These are phyloP conservation scores for Acrocephalus scirpaceus DNA, from an alignment of 2,797 vertebrate species.

Conservation along the genomic window DNA sequence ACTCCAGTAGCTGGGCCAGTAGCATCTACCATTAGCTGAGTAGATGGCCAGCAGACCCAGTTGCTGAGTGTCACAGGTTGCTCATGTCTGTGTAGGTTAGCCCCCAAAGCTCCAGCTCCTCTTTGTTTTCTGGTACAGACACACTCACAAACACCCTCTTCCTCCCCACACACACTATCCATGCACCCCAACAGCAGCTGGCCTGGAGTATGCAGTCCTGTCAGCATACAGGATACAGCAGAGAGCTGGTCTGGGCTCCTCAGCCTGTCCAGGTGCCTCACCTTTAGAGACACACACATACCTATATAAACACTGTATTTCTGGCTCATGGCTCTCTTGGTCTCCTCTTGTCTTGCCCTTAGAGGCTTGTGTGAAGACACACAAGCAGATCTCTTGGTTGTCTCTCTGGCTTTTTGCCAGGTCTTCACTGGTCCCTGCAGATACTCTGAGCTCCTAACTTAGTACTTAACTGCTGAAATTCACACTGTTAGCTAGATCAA, in stretches of 20 bases:
- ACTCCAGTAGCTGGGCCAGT: background rate
- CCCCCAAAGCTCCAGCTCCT: background rate
- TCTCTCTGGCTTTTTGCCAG: background rate
- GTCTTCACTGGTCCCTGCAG: background rate
- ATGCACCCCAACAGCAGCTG: accelerated
- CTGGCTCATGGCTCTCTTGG: background rate
- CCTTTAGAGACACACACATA: background rate
- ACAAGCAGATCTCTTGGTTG: background rate
- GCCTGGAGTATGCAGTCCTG: background rate
- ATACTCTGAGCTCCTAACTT: background rate
- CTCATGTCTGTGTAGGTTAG: background rate
- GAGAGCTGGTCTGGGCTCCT: background rate
- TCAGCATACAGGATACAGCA: background rate
- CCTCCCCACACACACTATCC: accelerated
- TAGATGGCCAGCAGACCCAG: background rate
- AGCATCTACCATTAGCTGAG: background rate
- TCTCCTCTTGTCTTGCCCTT: background rate
- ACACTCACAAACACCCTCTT: background rate
- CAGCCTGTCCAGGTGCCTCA: background rate
- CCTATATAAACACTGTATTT: background rate
- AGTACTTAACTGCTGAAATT: background rate
- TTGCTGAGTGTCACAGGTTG: background rate
- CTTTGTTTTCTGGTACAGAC: background rate
- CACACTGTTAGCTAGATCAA: background rate
- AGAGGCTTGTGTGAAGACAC: too few species aligned